These are phyloP conservation scores for Nylanderia fulva DNA, from an alignment of 1,140 invertebrate species.

Conservation along the genomic window DNA sequence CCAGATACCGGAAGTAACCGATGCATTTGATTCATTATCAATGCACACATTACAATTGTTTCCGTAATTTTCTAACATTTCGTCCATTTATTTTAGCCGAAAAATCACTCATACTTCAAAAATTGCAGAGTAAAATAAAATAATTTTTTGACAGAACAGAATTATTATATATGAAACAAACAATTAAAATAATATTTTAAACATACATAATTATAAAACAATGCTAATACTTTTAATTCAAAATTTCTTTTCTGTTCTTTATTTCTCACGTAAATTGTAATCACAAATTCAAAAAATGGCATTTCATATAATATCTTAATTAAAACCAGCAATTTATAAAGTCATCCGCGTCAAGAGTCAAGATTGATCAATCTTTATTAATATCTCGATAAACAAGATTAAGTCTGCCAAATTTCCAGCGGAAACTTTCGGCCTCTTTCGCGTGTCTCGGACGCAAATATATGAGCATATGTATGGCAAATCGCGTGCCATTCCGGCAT, in stretches of 20 bases:
- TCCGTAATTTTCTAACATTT: not conserved
- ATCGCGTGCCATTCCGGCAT: constrained; percentile 61
- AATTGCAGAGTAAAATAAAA: not conserved
- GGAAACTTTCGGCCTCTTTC: constrained; percentile 30
- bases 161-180: constrained; percentile 6
- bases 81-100: not conserved
- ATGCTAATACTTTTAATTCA: not conserved
- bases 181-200: not conserved
- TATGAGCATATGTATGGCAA: constrained; percentile 27
- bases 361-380: constrained; percentile 30
- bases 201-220: not conserved
- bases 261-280: not conserved
- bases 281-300: not conserved
- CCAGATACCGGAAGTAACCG: constrained; percentile 44
- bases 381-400: constrained; percentile 46
- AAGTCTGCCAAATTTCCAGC: constrained; percentile 56
- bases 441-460: constrained; percentile 39
- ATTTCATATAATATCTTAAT: not conserved
- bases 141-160: not conserved
- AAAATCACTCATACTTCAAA: constrained; percentile 7
- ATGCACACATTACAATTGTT: constrained; percentile 3
- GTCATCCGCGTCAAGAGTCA: not conserved
- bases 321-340: not conserved
- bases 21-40: constrained; percentile 48
- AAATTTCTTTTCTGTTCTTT: not conserved